phyloP scores from a whole-genome alignment of 2,797 vertebrate genomes.

The Myotis daubentonii region DNA sequence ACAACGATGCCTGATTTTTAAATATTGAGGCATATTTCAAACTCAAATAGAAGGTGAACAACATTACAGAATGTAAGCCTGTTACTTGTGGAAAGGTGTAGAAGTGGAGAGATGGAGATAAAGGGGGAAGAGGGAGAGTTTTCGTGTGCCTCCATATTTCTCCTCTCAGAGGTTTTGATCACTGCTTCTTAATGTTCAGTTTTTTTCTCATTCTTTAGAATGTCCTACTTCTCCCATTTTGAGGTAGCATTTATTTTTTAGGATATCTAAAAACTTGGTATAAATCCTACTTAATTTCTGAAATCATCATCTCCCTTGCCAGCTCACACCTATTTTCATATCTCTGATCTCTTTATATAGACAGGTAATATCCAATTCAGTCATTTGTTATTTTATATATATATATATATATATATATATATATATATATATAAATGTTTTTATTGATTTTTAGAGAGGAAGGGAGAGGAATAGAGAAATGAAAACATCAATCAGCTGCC shows the following conservation, averaged over 20 bases:
- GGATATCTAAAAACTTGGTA: slow-evolving; percentile 18
- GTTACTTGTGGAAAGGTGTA: not conserved
- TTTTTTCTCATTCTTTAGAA: not conserved
- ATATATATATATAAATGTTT: too few relatives aligned
- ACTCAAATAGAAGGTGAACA: slow-evolving; percentile 54
- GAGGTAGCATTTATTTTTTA: not conserved
- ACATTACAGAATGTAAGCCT: not conserved
- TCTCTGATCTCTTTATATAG: not conserved
- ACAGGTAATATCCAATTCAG: not conserved
- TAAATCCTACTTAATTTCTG: not conserved
- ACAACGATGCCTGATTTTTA: slow-evolving; percentile 56
- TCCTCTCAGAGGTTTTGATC: not conserved
- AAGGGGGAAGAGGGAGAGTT: not conserved
- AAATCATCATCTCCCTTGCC: slow-evolving; percentile 1
- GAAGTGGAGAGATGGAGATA: not conserved
- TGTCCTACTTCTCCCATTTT: not conserved
- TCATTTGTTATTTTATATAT: not conserved
- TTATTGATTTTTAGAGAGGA: too few relatives aligned
- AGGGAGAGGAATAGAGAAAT: too few relatives aligned
- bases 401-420: not conserved
- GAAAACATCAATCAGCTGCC: too few relatives aligned
- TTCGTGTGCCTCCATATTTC: not conserved
- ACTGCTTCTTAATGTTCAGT: not conserved
- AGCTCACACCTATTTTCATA: not conserved
- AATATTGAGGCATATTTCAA: slow-evolving; percentile 58